These are phyloP conservation scores for Amphimallon solstitiale DNA, from an alignment of 2,888 invertebrate genomes.

Conservation along the genomic window DNA sequence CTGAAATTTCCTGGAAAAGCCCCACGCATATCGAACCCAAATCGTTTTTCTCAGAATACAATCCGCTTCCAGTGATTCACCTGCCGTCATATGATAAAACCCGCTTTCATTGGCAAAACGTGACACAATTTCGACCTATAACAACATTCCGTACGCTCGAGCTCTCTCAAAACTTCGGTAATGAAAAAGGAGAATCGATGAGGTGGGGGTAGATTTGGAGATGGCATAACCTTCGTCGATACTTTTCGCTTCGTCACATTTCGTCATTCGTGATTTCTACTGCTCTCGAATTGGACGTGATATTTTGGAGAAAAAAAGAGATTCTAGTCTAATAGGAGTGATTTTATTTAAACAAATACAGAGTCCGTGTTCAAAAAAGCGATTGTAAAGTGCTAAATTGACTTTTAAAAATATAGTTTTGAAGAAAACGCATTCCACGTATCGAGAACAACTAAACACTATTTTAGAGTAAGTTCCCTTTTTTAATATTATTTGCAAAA, in stretches of 20 bases:
- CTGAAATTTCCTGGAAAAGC: no score
- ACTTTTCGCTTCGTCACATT: no score
- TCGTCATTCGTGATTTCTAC: no score
- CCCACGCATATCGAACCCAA: background rate
- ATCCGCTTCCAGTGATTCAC: conserved; percentile 24
- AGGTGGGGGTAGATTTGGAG: background rate
- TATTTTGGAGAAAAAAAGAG: no score
- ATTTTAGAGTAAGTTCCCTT: conserved; percentile 6
- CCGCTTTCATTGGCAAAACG: conserved; percentile 5
- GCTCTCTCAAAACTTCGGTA: background rate
- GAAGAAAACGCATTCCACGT: background rate
- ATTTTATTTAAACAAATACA: no score
- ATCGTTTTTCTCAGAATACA: conserved; percentile 1
- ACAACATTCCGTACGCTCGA: background rate
- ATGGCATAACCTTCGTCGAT: background rate
- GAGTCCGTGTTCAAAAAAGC: no score
- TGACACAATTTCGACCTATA: conserved; percentile 14
- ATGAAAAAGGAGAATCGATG: background rate
- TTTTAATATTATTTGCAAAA: background rate
- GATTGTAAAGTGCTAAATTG: no score
- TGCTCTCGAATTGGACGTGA: no score
- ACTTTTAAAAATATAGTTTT: background rate
- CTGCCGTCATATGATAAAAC: conserved; percentile 6
- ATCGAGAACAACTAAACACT: background rate
- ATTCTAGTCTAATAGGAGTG: no score